Evolutionary conservation across 2,888 invertebrate genomes (phyloP).

Genomic region (Spilarctia lutea): DNA sequence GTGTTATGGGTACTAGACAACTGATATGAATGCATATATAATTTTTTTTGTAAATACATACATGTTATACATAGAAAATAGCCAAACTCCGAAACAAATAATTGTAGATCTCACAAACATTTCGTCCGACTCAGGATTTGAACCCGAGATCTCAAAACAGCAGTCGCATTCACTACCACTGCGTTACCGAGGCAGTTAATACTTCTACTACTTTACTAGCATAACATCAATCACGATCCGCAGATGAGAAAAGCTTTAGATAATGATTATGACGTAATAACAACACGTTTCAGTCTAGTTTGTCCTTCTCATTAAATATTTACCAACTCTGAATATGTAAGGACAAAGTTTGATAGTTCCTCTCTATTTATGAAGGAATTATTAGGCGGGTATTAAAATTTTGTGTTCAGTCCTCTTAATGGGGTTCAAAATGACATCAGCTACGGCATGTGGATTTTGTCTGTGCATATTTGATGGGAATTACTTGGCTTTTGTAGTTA

Average conservation of each 20-base stretch:
- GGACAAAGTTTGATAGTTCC: slow-evolving; percentile 56
- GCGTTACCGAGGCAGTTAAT: too few species aligned
- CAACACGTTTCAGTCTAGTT: slow-evolving; percentile 7
- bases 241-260: background rate
- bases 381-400: slow-evolving; percentile 53
- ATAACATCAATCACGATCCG: background rate
- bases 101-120: too few species aligned
- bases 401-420: slow-evolving; percentile 40
- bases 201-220: too few species aligned
- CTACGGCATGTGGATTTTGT: slow-evolving; percentile 29
- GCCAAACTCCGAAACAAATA: too few species aligned
- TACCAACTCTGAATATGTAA: slow-evolving; percentile 45
- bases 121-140: too few species aligned
- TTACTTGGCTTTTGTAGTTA: slow-evolving; percentile 18
- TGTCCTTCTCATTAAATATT: slow-evolving; percentile 46
- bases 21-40: too few species aligned
- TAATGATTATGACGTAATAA: slow-evolving; percentile 8
- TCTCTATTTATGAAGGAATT: slow-evolving; percentile 59
- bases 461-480: slow-evolving; percentile 47
- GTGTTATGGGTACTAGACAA: too few species aligned
- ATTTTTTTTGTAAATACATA: too few species aligned
- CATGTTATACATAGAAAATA: too few species aligned
- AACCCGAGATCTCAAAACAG: too few species aligned
- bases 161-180: too few species aligned
- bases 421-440: slow-evolving; percentile 38